These are phyloP conservation scores for Hemithea aestivaria DNA, from an alignment of 2,888 invertebrate genomes.

Conservation along the genomic window DNA sequence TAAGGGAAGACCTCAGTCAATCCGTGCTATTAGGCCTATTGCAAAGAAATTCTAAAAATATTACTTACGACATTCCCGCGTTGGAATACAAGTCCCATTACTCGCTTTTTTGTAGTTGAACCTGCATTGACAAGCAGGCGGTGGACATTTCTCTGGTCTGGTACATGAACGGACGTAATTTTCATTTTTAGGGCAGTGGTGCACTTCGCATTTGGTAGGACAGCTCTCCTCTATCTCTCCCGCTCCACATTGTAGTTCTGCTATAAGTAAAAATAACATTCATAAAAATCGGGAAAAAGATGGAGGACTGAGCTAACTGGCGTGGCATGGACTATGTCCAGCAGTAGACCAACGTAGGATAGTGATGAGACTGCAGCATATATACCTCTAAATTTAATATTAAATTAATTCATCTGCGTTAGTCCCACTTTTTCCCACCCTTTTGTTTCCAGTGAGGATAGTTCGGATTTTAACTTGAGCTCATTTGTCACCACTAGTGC, in stretches of 20 bases:
- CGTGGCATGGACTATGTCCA: too few species aligned
- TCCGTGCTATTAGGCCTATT: neutral
- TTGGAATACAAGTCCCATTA: conserved; percentile 27
- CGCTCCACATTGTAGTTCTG: conserved; percentile 22
- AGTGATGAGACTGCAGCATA: too few species aligned
- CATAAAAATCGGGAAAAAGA: too few species aligned
- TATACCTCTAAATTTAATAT: too few species aligned
- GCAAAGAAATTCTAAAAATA: neutral
- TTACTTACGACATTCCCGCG: conserved; percentile 25
- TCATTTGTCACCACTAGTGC: too few species aligned
- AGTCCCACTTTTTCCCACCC: too few species aligned
- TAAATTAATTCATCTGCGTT: too few species aligned
- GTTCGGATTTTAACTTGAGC: too few species aligned
- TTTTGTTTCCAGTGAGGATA: too few species aligned
- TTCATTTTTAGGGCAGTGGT: conserved; percentile 22
- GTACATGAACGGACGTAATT: conserved; percentile 17
- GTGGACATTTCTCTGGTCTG: conserved; percentile 6
- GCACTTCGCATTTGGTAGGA: conserved; percentile 21
- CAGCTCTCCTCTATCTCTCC: conserved; percentile 26
- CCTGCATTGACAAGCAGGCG: conserved; percentile 24
- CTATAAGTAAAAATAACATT: neutral
- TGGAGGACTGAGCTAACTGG: too few species aligned
- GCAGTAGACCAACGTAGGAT: neutral
- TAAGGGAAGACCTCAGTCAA: neutral
- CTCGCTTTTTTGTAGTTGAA: conserved; percentile 24